Evolutionary conservation across 2,797 vertebrate species (phyloP).

Genomic region (Tragelaphus eurycerus): DNA sequence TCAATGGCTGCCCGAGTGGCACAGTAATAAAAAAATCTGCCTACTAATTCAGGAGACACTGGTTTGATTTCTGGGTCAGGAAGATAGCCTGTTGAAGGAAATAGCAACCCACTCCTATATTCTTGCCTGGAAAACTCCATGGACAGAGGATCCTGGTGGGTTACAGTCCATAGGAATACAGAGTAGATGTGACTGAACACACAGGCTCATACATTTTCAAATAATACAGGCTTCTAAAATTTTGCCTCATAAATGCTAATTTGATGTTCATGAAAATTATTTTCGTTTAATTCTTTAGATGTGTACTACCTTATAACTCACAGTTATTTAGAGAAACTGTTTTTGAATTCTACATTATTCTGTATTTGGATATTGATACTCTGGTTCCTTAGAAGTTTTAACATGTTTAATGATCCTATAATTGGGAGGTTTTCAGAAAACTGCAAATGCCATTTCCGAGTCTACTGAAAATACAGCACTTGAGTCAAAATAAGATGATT

Average conservation of each 20-base stretch:
- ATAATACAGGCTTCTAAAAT: background rate
- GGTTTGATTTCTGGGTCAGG: background rate
- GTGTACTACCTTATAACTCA: background rate
- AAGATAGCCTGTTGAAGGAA: background rate
- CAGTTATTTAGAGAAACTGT: background rate
- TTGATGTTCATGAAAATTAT: background rate
- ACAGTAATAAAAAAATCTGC: background rate
- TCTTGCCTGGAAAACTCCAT: background rate
- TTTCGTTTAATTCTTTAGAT: background rate
- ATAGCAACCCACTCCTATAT: background rate
- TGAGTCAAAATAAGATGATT: background rate
- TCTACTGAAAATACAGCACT: background rate
- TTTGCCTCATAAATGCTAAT: background rate
- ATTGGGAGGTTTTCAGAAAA: background rate
- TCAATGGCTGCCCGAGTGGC: background rate
- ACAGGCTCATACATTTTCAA: background rate
- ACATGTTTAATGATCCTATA: background rate
- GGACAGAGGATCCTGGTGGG: background rate
- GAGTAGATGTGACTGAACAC: background rate
- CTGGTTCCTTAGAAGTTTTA: background rate
- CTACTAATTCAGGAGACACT: background rate
- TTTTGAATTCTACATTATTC: slow-evolving; percentile 13
- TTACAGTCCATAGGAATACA: background rate
- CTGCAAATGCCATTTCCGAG: background rate
- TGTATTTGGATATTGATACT: background rate